Evolutionary conservation across 2,888 invertebrate genomes (phyloP).

Genomic region (Julus scandinavius): DNA sequence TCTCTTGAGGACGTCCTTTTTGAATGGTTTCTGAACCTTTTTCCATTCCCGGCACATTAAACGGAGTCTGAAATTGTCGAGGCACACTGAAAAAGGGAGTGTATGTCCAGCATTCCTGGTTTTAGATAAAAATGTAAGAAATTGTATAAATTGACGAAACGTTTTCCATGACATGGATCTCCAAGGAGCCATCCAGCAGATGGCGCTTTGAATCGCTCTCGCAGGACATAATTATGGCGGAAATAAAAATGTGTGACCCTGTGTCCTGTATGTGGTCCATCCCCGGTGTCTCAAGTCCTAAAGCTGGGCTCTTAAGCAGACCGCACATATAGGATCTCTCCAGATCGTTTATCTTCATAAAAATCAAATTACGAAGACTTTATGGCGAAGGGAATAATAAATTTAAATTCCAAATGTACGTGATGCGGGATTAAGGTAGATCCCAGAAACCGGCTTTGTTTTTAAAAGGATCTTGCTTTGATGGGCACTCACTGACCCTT

Average conservation of each 20-base stretch:
- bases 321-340: constrained; percentile 19
- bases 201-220: background rate
- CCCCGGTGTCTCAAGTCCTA: background rate
- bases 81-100: too few species aligned
- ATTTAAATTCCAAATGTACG: constrained; percentile 29
- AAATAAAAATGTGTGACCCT: constrained; percentile 34
- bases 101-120: too few species aligned
- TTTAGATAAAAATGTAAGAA: too few species aligned
- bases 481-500: constrained; percentile 38
- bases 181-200: background rate
- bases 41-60: too few species aligned
- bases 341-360: constrained; percentile 38
- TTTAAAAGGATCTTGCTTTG: constrained; percentile 35
- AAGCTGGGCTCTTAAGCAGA: background rate
- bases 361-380: constrained; percentile 35
- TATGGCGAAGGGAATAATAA: constrained; percentile 32
- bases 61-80: too few species aligned
- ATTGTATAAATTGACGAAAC: too few species aligned
- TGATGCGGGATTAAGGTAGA: constrained; percentile 29
- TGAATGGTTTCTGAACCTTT: too few species aligned
- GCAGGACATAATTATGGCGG: background rate
- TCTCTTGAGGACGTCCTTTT: too few species aligned
- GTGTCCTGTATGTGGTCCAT: background rate
- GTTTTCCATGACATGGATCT: background rate
- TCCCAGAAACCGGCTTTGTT: constrained; percentile 34